Base-by-base conservation (phyloP, 2,113 vertebrate species). In the Corythaixoides concolor region DNA sequence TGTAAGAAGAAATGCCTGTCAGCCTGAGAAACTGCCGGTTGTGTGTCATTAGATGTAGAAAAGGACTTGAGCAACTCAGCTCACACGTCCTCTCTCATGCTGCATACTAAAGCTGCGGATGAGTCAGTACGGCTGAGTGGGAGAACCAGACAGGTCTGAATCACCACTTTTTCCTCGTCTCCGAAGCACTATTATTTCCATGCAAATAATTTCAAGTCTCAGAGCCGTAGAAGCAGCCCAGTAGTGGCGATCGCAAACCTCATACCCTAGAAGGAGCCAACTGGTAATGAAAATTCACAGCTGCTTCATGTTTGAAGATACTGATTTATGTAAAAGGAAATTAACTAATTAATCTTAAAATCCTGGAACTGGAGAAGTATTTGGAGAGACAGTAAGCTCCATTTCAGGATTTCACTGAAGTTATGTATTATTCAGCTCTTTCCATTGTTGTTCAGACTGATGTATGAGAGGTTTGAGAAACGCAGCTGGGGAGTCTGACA, bases 141-240 rank as follows among this genome's bases (percentile, higher is more conserved):
- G 94, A 97, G 95, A 96, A 97, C 59, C 82, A 96, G 96, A 95
- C 80, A 88, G 74, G 85, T 93, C 87, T 96, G 97, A 97, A 96
- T 96, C 93, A 97, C 89, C 80, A 73, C 63, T 92, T 97, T 73
- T 93, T 9, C 58, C 79, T 84, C 39, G 9, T 92, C 91, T 95
- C 60, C 20, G 8, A 96, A 88, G 77, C 56, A 60, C 82, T 75
- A 43, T 68, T 81, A 85, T 86, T 84, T 78, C 93, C 50, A 76
- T 28, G 50, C 80, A 96, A 94, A 96, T 83, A 62, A 87, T 86
- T 90, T 91, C 52, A 74, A 88, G 30, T 73, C 52, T 90, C 78
- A 86, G 35, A 89, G 66, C 76, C 41, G n/a, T 7, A 58, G 68
- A 68, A 89, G 74, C 11, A 87, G 35, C 62, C 41, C 53, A 33